These are phyloP conservation scores for Ceyx margarethae DNA, from an alignment of 2,113 vertebrate genomes.

Conservation along the genomic window DNA sequence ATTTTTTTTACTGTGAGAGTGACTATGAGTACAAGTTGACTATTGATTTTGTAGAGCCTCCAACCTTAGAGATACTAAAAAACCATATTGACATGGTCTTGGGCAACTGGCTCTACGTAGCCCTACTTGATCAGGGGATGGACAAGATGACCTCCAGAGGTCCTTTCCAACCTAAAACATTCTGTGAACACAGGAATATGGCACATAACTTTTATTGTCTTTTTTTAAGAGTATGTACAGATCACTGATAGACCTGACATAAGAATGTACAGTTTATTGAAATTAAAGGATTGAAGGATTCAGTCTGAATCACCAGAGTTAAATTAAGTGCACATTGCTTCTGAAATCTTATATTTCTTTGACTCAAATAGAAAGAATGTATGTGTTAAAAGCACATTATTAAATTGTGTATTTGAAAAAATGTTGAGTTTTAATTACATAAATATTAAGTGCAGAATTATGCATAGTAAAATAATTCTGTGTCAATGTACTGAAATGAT, in stretches of 20 bases:
- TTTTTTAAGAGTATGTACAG: not conserved
- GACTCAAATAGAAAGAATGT: not conserved
- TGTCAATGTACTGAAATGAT: not conserved
- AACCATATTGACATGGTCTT: not conserved
- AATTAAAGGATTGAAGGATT: not conserved
- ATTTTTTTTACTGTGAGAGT: not conserved
- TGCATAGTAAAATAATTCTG: not conserved
- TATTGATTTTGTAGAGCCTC: not conserved
- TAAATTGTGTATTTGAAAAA: conserved; percentile 1
- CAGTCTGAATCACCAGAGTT: not conserved
- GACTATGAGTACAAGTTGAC: not conserved
- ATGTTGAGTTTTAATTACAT: conserved; percentile 3
- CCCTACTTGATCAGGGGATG: not conserved
- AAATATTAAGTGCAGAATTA: conserved; percentile 11
- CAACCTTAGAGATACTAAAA: not conserved
- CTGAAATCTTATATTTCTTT: not conserved
- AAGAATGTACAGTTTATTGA: not conserved
- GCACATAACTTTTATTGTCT: not conserved
- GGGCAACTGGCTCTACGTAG: not conserved
- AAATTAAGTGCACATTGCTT: not conserved
- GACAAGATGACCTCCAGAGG: not conserved
- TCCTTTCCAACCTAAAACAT: not conserved
- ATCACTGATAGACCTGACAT: not conserved
- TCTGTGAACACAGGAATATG: not conserved
- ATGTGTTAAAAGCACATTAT: not conserved